These are phyloP conservation scores for Melipona beecheii DNA, from an alignment of 2,888 invertebrate species.

Conservation along the genomic window DNA sequence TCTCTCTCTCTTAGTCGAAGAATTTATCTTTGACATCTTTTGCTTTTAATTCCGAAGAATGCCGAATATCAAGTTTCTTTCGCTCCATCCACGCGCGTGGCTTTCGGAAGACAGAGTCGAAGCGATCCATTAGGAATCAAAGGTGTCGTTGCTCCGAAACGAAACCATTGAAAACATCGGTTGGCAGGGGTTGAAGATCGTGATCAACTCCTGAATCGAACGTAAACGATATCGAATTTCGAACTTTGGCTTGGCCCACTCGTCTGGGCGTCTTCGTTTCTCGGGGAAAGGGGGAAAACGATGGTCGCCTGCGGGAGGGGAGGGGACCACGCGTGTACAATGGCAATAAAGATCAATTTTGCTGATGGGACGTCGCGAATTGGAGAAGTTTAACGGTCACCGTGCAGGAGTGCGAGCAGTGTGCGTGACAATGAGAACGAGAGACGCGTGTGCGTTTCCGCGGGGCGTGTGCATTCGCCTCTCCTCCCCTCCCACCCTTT, in stretches of 20 bases:
- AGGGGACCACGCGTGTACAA: background rate
- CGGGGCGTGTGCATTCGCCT: conserved; percentile 62
- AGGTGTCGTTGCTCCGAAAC: background rate
- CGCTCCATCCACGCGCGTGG: background rate
- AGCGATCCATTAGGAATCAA: background rate
- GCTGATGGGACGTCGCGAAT: conserved; percentile 6
- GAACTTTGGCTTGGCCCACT: too few species aligned
- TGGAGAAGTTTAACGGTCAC: conserved; percentile 67
- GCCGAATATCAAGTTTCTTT: background rate
- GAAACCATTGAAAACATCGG: background rate
- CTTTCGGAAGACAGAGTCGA: background rate
- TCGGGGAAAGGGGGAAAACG: background rate
- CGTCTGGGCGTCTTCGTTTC: background rate
- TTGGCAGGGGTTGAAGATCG: background rate
- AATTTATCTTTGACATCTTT: background rate
- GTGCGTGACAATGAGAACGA: conserved; percentile 65
- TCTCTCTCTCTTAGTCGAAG: too few species aligned
- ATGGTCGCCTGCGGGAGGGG: background rate
- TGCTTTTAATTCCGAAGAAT: background rate
- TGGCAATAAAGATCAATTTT: conserved; percentile 36
- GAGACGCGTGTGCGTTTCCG: conserved; percentile 67
- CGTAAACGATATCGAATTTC: background rate
- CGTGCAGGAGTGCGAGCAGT: conserved; percentile 62
- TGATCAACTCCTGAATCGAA: background rate
- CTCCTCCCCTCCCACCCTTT: conserved; percentile 49